Conservation (phyloP, 30 jellyfish, hydroid and myxozoan species). For the Aurelia coerulea region DNA sequence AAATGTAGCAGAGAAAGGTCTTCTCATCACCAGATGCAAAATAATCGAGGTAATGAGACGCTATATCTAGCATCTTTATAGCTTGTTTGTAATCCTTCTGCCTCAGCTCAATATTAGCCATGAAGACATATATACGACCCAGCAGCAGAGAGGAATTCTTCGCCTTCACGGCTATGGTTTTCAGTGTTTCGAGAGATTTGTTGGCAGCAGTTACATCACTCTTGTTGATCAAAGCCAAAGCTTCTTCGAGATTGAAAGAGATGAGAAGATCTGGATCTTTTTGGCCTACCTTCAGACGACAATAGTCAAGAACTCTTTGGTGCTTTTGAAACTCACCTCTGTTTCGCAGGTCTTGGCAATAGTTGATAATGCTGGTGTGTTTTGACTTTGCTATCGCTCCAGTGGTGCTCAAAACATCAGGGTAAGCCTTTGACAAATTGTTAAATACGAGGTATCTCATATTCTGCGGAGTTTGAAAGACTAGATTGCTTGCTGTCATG, state of each 20-base stretch:
- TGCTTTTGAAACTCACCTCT: conserved; percentile 19
- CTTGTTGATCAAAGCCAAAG: conserved; percentile 11
- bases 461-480: not conserved
- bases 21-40: conserved; percentile 10
- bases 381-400: conserved; percentile 9
- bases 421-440: not conserved
- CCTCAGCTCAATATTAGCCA: not conserved
- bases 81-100: not conserved
- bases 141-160: conserved; percentile 1
- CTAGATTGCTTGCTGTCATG: too few relatives aligned
- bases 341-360: conserved; percentile 4
- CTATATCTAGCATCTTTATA: not conserved
- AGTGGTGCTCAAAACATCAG: not conserved
- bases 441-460: not conserved
- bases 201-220: not conserved
- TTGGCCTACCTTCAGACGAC: not conserved
- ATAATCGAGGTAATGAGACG: not conserved
- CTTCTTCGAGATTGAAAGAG: not conserved
- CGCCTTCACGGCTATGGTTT: not conserved
- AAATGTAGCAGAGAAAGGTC: conserved; percentile 16
- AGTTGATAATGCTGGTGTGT: not conserved
- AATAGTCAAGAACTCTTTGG: not conserved
- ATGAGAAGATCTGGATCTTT: not conserved
- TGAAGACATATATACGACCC: conserved; percentile 1
- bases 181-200: not conserved